Evolutionary conservation across 2,113 vertebrate species (phyloP).

Genomic region (Chlamydotis undulata): DNA sequence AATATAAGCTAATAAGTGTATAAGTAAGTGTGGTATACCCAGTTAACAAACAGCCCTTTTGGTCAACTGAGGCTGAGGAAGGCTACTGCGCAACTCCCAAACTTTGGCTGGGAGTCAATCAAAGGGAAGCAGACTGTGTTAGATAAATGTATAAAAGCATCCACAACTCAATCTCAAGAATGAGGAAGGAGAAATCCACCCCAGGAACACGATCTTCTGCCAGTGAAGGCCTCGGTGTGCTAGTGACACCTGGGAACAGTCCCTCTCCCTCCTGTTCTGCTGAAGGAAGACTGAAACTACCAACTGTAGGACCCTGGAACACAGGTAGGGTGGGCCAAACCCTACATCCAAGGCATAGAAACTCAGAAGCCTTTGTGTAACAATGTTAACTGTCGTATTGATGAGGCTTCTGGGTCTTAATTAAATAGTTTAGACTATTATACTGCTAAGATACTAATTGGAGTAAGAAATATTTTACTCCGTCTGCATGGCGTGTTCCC

Average conservation of each 20-base stretch:
- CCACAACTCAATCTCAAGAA: not conserved
- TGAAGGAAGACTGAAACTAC: not conserved
- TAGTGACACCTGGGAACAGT: not conserved
- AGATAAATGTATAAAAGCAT: not conserved
- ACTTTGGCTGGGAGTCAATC: not conserved
- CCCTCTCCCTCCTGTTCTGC: not conserved
- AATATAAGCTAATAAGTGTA: too few relatives aligned
- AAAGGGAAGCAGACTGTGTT: not conserved
- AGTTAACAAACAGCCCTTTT: not conserved
- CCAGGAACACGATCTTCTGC: not conserved
- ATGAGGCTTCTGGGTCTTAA: not conserved
- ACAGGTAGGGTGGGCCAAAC: not conserved
- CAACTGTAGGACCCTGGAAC: not conserved
- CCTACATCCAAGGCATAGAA: not conserved
- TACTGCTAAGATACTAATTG: not conserved
- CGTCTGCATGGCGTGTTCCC: fast-evolving
- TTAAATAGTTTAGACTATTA: not conserved
- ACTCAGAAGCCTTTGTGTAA: not conserved
- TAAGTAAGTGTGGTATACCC: not conserved
- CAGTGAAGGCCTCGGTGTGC: not conserved
- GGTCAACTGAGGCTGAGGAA: not conserved
- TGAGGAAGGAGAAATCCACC: not conserved
- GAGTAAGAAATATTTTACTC: not conserved
- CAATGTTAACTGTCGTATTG: not conserved
- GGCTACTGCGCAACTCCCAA: fast-evolving